These are phyloP conservation scores for Eumerus sabulonum DNA, from an alignment of 2,888 invertebrate species.

Conservation along the genomic window DNA sequence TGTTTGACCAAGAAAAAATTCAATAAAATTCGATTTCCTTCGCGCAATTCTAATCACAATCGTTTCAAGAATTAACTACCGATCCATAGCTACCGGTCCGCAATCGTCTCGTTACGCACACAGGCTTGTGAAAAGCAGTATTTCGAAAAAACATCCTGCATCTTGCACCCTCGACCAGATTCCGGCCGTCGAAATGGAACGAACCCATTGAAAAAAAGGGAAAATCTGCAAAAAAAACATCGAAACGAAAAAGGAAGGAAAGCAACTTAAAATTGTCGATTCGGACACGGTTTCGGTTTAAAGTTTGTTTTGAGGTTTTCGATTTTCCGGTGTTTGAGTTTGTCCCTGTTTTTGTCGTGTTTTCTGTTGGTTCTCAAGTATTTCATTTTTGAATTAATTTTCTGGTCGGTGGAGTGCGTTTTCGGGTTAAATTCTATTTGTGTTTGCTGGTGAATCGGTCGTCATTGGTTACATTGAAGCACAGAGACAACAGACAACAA, in stretches of 20 bases:
- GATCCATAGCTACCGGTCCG: not conserved
- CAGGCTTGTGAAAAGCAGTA: no score
- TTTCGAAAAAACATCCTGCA: conserved; percentile 24
- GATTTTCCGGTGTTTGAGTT: conserved; percentile 3
- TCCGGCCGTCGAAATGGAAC: conserved; percentile 65
- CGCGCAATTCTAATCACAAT: conserved; percentile 45
- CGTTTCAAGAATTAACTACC: conserved; percentile 12
- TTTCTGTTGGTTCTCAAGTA: conserved; percentile 10
- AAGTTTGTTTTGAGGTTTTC: conserved; percentile 37
- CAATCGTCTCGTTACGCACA: not conserved
- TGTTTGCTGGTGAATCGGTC: conserved; percentile 55
- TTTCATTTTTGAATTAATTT: conserved; percentile 2
- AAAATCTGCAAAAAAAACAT: conserved; percentile 19
- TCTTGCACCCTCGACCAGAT: conserved; percentile 13
- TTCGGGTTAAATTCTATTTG: conserved; percentile 27
- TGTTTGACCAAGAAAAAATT: conserved; percentile 24
- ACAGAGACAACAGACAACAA: not conserved
- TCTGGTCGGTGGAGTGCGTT: conserved; percentile 28
- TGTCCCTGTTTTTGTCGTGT: no score
- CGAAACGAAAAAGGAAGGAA: conserved; percentile 13
- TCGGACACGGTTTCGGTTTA: conserved; percentile 32
- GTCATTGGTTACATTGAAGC: conserved; percentile 51
- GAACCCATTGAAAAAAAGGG: conserved; percentile 53
- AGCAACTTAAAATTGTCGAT: no score
- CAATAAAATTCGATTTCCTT: conserved; percentile 39